Evolutionary conservation across 2,113 vertebrate species (phyloP).

Genomic region (Lepus americanus): DNA sequence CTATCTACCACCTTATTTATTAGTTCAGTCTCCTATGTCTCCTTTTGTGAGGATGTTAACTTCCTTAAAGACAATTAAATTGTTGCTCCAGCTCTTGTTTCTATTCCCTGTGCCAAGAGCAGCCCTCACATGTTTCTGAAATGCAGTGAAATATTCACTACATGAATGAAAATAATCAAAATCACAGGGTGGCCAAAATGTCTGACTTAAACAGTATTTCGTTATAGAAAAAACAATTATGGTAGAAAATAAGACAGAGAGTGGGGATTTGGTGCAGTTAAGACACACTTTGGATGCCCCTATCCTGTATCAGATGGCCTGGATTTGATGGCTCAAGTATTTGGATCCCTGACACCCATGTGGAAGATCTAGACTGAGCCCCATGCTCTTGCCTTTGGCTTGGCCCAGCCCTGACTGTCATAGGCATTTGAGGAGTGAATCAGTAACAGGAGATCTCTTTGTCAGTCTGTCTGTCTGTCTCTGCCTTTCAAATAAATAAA

Average conservation of each 20-base stretch:
- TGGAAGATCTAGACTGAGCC: too few relatives aligned
- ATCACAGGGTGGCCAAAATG: background rate
- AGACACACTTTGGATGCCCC: too few relatives aligned
- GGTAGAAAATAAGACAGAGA: background rate
- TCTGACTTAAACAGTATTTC: background rate
- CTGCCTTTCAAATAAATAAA: too few relatives aligned
- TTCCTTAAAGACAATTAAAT: background rate
- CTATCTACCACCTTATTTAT: background rate
- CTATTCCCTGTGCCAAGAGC: background rate
- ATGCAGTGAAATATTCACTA: slow-evolving; percentile 19
- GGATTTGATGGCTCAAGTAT: too few relatives aligned
- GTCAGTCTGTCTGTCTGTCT: too few relatives aligned
- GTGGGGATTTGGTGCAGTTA: too few relatives aligned
- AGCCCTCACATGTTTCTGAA: background rate
- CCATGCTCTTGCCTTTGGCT: too few relatives aligned
- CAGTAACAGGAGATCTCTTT: background rate
- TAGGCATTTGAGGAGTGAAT: too few relatives aligned
- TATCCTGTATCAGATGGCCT: too few relatives aligned
- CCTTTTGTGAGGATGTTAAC: background rate
- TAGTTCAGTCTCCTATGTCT: background rate
- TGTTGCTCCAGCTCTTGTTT: background rate
- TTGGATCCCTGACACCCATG: too few relatives aligned
- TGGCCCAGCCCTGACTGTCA: too few relatives aligned
- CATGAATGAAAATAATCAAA: background rate
- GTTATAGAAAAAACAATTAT: background rate